Percentiles rank a stretch among this genome's conserved stretches.
Conservation (phyloP, 2,797 vertebrate species). For the Holocentrus rufus region DNA sequence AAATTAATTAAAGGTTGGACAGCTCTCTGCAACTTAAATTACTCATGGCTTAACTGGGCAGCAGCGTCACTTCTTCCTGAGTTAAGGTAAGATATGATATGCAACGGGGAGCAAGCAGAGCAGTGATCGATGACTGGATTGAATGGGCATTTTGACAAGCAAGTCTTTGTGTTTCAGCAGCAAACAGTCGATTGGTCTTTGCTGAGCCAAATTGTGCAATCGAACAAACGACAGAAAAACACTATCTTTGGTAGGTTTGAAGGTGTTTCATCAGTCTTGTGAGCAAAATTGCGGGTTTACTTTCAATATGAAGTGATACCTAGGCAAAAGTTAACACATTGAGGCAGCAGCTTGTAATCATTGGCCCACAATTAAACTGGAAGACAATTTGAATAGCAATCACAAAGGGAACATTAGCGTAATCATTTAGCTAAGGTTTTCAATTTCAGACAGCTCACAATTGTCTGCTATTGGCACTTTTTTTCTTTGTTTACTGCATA, state of each 20-base stretch:
- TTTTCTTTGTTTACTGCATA: constrained; percentile 41
- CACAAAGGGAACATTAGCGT: constrained; percentile 29
- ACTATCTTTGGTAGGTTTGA: neutral
- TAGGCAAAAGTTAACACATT: constrained; percentile 1
- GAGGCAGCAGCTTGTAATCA: constrained; percentile 19
- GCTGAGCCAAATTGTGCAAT: too few species aligned
- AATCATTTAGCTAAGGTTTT: constrained; percentile 34
- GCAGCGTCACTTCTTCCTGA: too few species aligned
- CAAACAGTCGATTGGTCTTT: too few species aligned
- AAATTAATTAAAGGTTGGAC: too few species aligned
- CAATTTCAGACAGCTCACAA: constrained; percentile 24
- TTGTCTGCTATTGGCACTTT: constrained; percentile 7
- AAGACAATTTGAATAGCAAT: constrained; percentile 27
- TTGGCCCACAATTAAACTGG: constrained; percentile 16
- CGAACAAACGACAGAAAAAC: neutral
- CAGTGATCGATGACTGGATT: too few species aligned
- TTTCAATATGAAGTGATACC: constrained; percentile 2
- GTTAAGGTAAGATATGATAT: too few species aligned
- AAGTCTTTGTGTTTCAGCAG: neutral
- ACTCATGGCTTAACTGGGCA: neutral
- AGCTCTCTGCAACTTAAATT: neutral
- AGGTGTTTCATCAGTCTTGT: neutral
- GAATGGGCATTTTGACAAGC: neutral
- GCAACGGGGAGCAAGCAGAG: too few species aligned
- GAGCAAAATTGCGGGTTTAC: neutral